Evolutionary conservation across 1,140 invertebrate genomes (phyloP).

Genomic region (Lepeophtheirus salmonis): DNA sequence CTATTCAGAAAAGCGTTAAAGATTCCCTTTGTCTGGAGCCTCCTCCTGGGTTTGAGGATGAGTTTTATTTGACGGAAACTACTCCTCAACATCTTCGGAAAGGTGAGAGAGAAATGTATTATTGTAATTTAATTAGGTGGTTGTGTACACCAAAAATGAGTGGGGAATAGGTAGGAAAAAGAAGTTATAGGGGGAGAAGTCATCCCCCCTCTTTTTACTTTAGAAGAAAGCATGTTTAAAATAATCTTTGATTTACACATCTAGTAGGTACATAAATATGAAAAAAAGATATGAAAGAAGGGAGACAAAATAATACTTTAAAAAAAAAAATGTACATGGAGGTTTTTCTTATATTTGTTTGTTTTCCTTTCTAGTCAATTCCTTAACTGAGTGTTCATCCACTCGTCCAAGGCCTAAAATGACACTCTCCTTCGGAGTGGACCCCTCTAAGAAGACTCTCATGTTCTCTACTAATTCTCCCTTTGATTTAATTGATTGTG

Average conservation of each 20-base stretch:
- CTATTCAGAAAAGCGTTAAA: neutral
- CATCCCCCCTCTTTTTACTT: neutral
- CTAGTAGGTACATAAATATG: neutral
- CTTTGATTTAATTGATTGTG: neutral
- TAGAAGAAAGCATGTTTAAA: neutral
- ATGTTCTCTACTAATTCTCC: slow-evolving; percentile 3
- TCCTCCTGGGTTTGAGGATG: slow-evolving; percentile 9
- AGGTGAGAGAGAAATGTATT: no score
- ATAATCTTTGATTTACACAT: neutral
- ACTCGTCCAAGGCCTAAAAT: neutral
- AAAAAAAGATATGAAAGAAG: neutral
- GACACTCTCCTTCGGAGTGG: slow-evolving; percentile 4
- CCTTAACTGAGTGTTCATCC: neutral
- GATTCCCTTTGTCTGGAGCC: neutral
- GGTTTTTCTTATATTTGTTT: neutral
- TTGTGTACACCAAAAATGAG: no score
- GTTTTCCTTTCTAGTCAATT: neutral
- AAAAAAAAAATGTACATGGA: neutral
- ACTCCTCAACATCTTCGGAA: neutral
- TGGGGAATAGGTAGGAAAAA: no score
- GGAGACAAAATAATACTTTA: neutral
- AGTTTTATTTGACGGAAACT: slow-evolving; percentile 14
- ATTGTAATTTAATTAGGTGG: no score
- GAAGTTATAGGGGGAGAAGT: neutral
- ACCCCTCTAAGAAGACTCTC: neutral